Percentiles rank a stretch among this genome's conserved stretches.
phyloP scores from a whole-genome alignment of 2,888 invertebrate genomes.

The Antheraea assamensis region DNA sequence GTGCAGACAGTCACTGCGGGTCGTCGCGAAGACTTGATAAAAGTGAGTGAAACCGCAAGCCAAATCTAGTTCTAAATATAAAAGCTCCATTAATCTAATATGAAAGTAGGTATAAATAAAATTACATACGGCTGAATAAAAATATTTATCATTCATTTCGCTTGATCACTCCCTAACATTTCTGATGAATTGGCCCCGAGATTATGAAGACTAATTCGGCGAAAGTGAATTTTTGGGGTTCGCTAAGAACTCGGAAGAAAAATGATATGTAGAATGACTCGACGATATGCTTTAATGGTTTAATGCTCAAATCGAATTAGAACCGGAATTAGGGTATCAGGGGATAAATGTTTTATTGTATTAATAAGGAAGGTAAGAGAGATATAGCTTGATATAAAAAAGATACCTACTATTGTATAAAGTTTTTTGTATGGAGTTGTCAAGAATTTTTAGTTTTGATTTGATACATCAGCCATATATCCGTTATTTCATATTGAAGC shows the following conservation, averaged over 20 bases:
- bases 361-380: not conserved
- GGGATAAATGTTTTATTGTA: slow-evolving; percentile 39
- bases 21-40: no score
- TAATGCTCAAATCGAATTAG: slow-evolving; percentile 67
- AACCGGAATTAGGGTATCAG: slow-evolving; percentile 62
- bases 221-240: slow-evolving; percentile 70
- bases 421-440: no score
- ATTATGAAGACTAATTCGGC: slow-evolving; percentile 60
- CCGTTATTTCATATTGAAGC: no score
- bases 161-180: slow-evolving; percentile 55
- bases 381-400: no score
- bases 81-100: no score
- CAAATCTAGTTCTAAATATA: no score
- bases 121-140: not conserved
- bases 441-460: no score
- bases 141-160: slow-evolving; percentile 44
- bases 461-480: no score
- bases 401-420: no score
- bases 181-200: slow-evolving; percentile 68
- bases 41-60: no score
- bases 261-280: slow-evolving; percentile 67
- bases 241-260: slow-evolving; percentile 62
- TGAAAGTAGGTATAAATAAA: not conserved
- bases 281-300: slow-evolving; percentile 62
- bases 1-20: no score